These are phyloP conservation scores for Dendroctonus valens DNA, from an alignment of 1,140 invertebrate species.

Conservation along the genomic window DNA sequence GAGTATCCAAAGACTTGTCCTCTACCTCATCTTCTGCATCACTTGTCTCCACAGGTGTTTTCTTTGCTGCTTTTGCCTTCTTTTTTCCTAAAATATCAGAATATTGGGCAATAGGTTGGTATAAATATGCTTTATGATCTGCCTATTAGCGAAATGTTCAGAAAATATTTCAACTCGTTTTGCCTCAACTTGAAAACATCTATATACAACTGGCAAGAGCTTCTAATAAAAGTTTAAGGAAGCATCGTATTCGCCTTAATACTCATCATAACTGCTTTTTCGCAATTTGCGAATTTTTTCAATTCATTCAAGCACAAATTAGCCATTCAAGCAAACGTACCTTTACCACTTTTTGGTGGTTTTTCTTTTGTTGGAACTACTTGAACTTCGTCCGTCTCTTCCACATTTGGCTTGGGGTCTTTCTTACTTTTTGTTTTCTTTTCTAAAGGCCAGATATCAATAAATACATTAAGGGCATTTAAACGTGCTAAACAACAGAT, in stretches of 20 bases:
- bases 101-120: no score
- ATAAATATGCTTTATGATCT: no score
- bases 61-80: neutral
- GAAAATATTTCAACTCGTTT: conserved; percentile 16
- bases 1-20: no score
- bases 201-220: neutral
- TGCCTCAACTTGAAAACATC: conserved; percentile 38
- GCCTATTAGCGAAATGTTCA: conserved; percentile 7
- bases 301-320: neutral
- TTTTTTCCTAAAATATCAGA: conserved; percentile 13
- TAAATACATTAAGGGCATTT: no score
- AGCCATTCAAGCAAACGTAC: neutral
- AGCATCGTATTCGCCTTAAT: conserved; percentile 42
- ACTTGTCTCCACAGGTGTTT: neutral
- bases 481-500: no score
- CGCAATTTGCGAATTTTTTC: neutral
- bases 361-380: neutral
- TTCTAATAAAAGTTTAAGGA: conserved; percentile 26
- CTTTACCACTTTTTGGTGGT: neutral
- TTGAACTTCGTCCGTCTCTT: neutral
- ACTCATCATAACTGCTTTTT: conserved; percentile 35
- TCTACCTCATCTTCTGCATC: no score
- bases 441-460: no score
- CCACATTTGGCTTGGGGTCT: no score
- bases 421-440: no score